Base-by-base conservation (phyloP, 2,113 vertebrate species). In the Meleagris gallopavo region DNA sequence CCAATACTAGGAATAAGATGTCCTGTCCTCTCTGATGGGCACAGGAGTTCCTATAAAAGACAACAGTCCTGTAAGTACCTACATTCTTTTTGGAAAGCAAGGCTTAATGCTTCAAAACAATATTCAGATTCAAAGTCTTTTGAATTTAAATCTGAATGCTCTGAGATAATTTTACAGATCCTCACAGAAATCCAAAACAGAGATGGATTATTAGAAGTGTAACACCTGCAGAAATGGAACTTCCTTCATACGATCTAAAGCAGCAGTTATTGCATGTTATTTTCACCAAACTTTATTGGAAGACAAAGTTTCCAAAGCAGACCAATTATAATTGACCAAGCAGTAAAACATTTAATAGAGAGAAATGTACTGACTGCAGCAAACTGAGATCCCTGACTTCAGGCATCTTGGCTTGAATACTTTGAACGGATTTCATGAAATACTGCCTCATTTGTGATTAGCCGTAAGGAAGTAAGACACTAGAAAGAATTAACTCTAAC, bases 401-500 rank as follows among this genome's bases (percentile, higher is more conserved):
- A 71, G 64, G 30, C 18, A 91, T 36, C 25, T n/a, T 60, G 54
- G 27, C 90, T 70, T 72, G 54, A 93, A 60, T 83, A 92, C 76
- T n/a, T 87, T 79, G 32, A 57, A 94, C 45, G 22, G 80, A 92
- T 89, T 89, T 95, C 32, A 81, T 87, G 57, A 83, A 75, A 79
- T 80, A 65, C 24, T 92, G 48, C 38, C 57, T 91, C 46, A 67
- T 10, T 45, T 60, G 72, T 91, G 88, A 67, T 94, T 71, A 91
- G 77, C 76, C 85, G 29, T 54, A 86, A 88, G 60, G 62, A 96
- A 91, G 78, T 67, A 84, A 96, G 48, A 34, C n/a, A 10, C 61
- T 57, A 64, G 34, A 94, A 83, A 72, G 45, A 94, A 92, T 40
- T 83, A 34, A 88, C 92, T 96, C 85, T 90, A 90, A 86, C 71